phyloP scores from a whole-genome alignment of 2,113 vertebrate species.

The Laticauda laticaudata region DNA sequence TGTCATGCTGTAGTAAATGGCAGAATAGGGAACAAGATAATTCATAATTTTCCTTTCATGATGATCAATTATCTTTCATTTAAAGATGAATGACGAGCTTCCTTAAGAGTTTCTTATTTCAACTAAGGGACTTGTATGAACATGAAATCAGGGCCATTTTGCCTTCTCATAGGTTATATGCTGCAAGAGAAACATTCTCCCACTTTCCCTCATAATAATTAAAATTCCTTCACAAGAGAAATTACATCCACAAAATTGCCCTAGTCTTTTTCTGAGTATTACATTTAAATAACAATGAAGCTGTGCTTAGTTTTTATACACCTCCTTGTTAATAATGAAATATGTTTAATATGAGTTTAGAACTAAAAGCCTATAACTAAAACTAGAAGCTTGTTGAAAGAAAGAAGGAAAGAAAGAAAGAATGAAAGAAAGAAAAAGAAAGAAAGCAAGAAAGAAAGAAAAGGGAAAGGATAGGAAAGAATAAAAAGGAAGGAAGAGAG shows the following conservation, averaged over 20 bases:
- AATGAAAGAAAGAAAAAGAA: background rate
- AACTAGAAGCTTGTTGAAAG: background rate
- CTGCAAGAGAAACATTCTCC: background rate
- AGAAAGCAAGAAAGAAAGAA: no score
- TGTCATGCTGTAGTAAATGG: background rate
- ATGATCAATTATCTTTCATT: background rate
- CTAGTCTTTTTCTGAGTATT: slow-evolving; percentile 61
- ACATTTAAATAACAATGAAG: slow-evolving; percentile 60
- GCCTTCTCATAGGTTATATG: background rate
- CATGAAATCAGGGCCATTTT: background rate
- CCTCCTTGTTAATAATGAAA: slow-evolving; percentile 72
- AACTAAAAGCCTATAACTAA: slow-evolving; percentile 69
- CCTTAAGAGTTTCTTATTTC: background rate
- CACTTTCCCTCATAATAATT: slow-evolving; percentile 28
- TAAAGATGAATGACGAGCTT: background rate
- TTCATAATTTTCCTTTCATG: background rate
- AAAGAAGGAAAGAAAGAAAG: background rate
- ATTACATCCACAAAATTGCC: slow-evolving; percentile 34
- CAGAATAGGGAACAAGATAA: background rate
- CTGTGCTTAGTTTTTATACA: slow-evolving; percentile 71
- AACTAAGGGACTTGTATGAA: background rate
- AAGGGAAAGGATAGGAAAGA: no score
- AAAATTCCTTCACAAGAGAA: slow-evolving; percentile 43
- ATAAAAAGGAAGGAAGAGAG: no score
- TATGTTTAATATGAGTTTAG: slow-evolving; percentile 71